Evolutionary conservation across 2,797 vertebrate genomes (phyloP), one percentile per base, ranked within the genome.

Genomic region (Artibeus jamaicensis): DNA sequence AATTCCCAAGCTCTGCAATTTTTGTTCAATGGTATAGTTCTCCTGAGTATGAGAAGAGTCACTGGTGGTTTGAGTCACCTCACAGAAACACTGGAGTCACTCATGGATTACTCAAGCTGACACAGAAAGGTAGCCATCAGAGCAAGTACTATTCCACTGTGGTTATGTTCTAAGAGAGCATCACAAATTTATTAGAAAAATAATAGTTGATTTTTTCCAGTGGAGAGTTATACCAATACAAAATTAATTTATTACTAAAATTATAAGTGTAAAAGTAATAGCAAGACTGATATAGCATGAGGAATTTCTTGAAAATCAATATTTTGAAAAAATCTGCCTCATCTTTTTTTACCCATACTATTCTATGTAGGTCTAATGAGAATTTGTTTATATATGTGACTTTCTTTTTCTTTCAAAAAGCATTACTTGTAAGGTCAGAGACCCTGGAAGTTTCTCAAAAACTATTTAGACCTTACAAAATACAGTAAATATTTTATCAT

Each of bases 351-450:
- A 10, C 5, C 18, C 37, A 10, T 83, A 5, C 82, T 39, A 37
- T 46, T 79, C 1, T 84, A 74, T 44, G 71, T 12, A 11, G 32
- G 0, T 79, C 29, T 77, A 62, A 32, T 44, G 1, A n/a, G 77
- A 73, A 48, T 68, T 59, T 90, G 18, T 70, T 29, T 82, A 59
- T n/a, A 59, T 7, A 14, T 59, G 7, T 37, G 18, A 22, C 3
- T 22, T 50, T 55, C 32, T 68, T 94, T 86, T 77, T 37, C 14
- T 88, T 91, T 93, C 50, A 77, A 94, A 92, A 71, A 11, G n/a
- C 14, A 15, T 44, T 0, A 62, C 15, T 46, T 78, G 5, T 22
- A 21, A 59, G 3, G 14, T 11, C 48, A 10, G 81, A 76, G 39
- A 1, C 15, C 12, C n/a, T 87, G 12, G 7, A 65, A 85, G 0